Base-by-base conservation (phyloP, 2,888 invertebrate genomes). In the Drosophila macrospina region DNA sequence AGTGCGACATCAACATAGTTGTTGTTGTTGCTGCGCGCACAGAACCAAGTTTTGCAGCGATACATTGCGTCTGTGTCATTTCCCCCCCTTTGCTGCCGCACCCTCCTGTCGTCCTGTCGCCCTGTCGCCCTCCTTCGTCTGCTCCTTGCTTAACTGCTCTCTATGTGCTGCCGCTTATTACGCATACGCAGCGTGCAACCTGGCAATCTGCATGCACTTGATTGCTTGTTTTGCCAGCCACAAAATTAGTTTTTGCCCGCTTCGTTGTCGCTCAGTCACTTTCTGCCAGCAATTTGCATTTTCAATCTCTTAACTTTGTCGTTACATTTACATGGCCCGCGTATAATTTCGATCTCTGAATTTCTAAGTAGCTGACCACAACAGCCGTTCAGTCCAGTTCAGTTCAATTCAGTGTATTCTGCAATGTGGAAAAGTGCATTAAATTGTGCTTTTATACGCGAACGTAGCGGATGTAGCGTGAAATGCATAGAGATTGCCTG, bases 1-100 rank as follows among this genome's bases (percentile, higher is more conserved):
- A 90, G 78, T 57, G 88, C 81, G 56, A 88, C 78, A 70, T 90
- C 90, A 37, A 86, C 87, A 52, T 90, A 90, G 81, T 91, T 89
- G 77, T 91, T 91, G 75, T 90, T 91, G 81, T 91, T 91, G 77
- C 87, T 92, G 66, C 92, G 91, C 50, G 91, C 88, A 86, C 92
- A 92, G 80, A 92, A 92, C 92, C 92, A 92, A 78, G 89, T 91
- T 81, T 91, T 89, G 80, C 92, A 92, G 70, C 91, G 92, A 85
- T 92, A 91, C 87, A 92, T 91, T 82, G 78, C 74, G 86, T 61
- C 81, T 74, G 70, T 83, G 86, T 86, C 83, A 83, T 83, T 83
- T 80, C 83, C 83, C 76, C 78, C 88, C 66, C 84, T 83, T 83
- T 84, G 39, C 62, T 24, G 15, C 50, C 45, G 10, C n/a, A n/a